Percentiles rank a stretch among this genome's conserved stretches.
phyloP scores from a whole-genome alignment of 1,140 invertebrate genomes.

The Brachystomella parvula region DNA sequence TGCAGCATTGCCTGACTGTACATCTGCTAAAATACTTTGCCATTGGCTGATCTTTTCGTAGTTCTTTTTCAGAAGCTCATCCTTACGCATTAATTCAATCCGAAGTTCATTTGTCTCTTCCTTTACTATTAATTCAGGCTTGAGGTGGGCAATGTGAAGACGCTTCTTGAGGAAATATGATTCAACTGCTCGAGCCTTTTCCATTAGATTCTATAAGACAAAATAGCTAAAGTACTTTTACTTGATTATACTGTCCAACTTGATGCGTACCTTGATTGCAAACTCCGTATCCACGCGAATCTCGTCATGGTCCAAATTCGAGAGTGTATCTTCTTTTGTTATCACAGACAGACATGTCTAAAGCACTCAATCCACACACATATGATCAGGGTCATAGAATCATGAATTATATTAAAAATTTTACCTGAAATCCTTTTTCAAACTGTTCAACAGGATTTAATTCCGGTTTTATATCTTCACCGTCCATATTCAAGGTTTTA shows the following conservation, averaged over 20 bases:
- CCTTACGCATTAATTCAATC: conserved; percentile 73
- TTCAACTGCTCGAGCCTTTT: conserved; percentile 84
- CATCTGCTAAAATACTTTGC: conserved; percentile 74
- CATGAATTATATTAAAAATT: not conserved
- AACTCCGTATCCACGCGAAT: conserved; percentile 76
- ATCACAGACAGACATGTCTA: conserved; percentile 74
- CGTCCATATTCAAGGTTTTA: not conserved
- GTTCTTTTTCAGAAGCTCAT: conserved; percentile 75
- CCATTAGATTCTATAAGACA: no score
- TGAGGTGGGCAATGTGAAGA: conserved; percentile 77
- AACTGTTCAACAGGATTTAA: not conserved
- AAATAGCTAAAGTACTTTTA: no score
- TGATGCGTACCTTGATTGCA: conserved; percentile 61
- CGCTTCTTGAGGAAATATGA: conserved; percentile 88
- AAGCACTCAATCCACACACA: not conserved
- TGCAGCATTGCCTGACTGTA: conserved; percentile 44
- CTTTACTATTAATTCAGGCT: conserved; percentile 82
- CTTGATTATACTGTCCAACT: no score
- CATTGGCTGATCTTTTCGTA: conserved; percentile 82
- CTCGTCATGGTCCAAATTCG: conserved; percentile 70
- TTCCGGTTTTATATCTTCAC: conserved; percentile 1
- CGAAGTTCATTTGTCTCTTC: conserved; percentile 82
- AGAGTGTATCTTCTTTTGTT: conserved; percentile 69
- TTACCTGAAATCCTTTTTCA: not conserved
- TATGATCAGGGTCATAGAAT: not conserved